These are phyloP conservation scores for Probosciger aterrimus DNA, from an alignment of 2,113 vertebrate genomes.

Conservation along the genomic window DNA sequence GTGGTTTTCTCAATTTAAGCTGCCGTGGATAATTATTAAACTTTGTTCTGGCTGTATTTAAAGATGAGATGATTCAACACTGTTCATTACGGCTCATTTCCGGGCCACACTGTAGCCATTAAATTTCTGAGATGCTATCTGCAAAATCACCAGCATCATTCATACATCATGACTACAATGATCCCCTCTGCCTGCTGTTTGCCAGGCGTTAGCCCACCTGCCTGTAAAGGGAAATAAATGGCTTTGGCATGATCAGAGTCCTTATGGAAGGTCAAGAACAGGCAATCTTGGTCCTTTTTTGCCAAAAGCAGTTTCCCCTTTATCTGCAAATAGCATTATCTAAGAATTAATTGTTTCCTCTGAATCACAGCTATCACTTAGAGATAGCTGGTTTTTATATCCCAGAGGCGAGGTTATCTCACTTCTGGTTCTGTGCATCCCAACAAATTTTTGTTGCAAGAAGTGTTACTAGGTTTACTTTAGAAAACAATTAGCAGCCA, in stretches of 20 bases:
- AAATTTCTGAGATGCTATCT: slow-evolving; percentile 58
- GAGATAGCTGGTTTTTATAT: not conserved
- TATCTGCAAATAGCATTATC: not conserved
- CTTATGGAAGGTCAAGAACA: not conserved
- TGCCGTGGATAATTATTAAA: slow-evolving; percentile 55
- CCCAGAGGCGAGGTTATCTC: not conserved
- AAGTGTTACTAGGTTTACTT: not conserved
- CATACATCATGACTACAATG: slow-evolving; percentile 1
- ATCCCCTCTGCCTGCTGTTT: not conserved
- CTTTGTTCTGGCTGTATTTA: slow-evolving; percentile 66
- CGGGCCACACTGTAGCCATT: slow-evolving; percentile 58
- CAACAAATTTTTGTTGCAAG: not conserved
- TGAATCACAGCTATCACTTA: not conserved
- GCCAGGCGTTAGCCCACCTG: not conserved
- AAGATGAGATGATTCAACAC: slow-evolving; percentile 61
- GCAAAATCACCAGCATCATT: slow-evolving; percentile 55
- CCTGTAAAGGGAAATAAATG: slow-evolving; percentile 1
- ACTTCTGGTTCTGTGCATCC: not conserved
- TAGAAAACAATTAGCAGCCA: not conserved
- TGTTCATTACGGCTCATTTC: slow-evolving; percentile 68
- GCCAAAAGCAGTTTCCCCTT: not conserved
- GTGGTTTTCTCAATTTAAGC: slow-evolving; percentile 49
- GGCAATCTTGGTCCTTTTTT: not conserved
- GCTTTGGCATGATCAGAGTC: not conserved
- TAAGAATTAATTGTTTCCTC: not conserved